Conservation (phyloP, 2,113 vertebrate genomes). For the Catharus minimus region DNA sequence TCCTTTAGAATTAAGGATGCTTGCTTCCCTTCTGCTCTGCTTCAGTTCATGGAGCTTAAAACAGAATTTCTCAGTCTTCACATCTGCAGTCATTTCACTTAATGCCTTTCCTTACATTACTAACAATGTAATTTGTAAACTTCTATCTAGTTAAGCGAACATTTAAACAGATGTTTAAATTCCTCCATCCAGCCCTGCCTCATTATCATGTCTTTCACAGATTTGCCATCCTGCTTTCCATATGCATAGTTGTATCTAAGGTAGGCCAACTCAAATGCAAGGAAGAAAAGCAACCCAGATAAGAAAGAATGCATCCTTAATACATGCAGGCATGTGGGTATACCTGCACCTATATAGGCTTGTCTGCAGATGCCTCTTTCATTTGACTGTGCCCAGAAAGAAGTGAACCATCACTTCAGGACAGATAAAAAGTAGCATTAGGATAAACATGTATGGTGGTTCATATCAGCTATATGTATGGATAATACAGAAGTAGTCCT, state of each 20-base stretch:
- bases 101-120: not conserved
- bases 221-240: not conserved
- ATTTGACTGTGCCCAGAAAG: not conserved
- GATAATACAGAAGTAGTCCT: not conserved
- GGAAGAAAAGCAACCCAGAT: not conserved
- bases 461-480: not conserved
- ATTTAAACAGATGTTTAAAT: not conserved
- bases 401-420: not conserved
- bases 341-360: fast-evolving
- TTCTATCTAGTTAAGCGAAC: not conserved
- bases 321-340: no score
- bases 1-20: not conserved
- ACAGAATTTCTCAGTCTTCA: not conserved
- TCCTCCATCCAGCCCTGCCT: not conserved
- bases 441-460: not conserved
- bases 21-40: not conserved
- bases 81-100: not conserved
- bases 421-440: not conserved
- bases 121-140: not conserved
- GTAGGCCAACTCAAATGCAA: not conserved
- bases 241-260: not conserved
- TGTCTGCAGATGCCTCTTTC: not conserved
- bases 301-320: not conserved
- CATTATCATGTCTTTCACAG: not conserved
- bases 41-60: not conserved